These are phyloP conservation scores for Campoplex nolae DNA, from an alignment of 2,888 invertebrate genomes.

Conservation along the genomic window DNA sequence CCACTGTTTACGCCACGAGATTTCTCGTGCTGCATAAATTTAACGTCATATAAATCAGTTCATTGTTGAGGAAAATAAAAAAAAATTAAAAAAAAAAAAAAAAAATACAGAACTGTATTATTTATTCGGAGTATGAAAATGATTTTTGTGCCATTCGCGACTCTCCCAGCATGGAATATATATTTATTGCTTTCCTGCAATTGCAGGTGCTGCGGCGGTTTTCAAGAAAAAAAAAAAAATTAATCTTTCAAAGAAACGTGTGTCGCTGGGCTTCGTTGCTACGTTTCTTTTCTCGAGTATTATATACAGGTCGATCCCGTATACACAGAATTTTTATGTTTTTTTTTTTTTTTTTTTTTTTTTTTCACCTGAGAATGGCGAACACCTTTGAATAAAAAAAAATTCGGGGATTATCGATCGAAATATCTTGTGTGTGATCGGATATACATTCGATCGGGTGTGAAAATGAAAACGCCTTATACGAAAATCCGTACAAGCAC, in stretches of 20 bases:
- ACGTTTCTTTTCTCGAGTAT: neutral
- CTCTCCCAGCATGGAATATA: neutral
- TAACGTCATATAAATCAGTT: slow-evolving; percentile 39
- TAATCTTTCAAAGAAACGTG: neutral
- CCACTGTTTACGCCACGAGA: slow-evolving; percentile 64
- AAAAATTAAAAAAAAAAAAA: neutral
- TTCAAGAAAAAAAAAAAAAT: neutral
- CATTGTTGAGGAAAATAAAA: slow-evolving; percentile 24
- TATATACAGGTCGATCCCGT: neutral
- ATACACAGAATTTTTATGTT: too few relatives aligned
- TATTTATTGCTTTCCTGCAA: slow-evolving; percentile 5
- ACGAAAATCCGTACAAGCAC: slow-evolving; percentile 14
- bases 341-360: neutral
- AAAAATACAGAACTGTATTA: neutral
- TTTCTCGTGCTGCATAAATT: slow-evolving; percentile 51
- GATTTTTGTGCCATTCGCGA: neutral
- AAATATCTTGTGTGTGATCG: slow-evolving; percentile 23
- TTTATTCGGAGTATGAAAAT: slow-evolving; percentile 4
- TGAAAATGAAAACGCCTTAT: slow-evolving; percentile 28
- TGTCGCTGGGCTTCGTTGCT: neutral
- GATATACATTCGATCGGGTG: slow-evolving; percentile 55
- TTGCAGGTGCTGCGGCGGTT: neutral
- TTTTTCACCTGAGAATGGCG: neutral
- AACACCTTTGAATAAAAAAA: neutral
- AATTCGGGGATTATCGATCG: slow-evolving; percentile 47